These are phyloP conservation scores for Rhabditoides inermis DNA, from an alignment of 2,888 invertebrate genomes.

Conservation along the genomic window DNA sequence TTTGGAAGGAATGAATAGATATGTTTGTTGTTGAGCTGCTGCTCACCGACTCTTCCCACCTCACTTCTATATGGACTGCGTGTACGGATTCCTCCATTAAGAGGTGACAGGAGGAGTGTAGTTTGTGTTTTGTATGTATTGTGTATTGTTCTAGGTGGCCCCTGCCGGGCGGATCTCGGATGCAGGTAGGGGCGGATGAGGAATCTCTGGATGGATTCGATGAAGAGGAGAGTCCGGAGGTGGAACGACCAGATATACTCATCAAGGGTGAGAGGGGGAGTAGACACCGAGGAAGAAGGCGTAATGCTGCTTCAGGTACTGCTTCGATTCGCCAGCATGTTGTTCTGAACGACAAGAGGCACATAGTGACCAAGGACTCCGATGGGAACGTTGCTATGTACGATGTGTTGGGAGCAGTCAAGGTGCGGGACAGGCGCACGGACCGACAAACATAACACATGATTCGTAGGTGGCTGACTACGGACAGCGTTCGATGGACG, in stretches of 20 bases:
- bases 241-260: too few species aligned
- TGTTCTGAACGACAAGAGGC: constrained; percentile 87
- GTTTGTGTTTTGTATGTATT: too few species aligned
- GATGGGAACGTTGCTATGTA: constrained; percentile 80
- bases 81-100: constrained; percentile 67
- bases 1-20: too few species aligned
- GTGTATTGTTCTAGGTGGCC: too few species aligned
- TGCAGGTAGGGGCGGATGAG: too few species aligned
- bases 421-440: constrained; percentile 62
- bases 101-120: too few species aligned
- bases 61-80: constrained; percentile 67
- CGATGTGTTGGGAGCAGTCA: constrained; percentile 64
- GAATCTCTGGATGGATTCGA: too few species aligned
- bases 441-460: constrained; percentile 60
- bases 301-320: constrained; percentile 66
- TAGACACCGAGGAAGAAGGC: too few species aligned
- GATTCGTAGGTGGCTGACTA: constrained; percentile 63
- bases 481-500: constrained; percentile 66
- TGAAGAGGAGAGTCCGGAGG: too few species aligned
- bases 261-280: too few species aligned
- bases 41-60: constrained; percentile 66
- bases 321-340: constrained; percentile 85
- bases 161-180: too few species aligned
- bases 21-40: constrained; percentile 39
- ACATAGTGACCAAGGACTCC: constrained; percentile 89